Base-by-base conservation (phyloP, 1,140 invertebrate species). In the Bombus terrestris region DNA sequence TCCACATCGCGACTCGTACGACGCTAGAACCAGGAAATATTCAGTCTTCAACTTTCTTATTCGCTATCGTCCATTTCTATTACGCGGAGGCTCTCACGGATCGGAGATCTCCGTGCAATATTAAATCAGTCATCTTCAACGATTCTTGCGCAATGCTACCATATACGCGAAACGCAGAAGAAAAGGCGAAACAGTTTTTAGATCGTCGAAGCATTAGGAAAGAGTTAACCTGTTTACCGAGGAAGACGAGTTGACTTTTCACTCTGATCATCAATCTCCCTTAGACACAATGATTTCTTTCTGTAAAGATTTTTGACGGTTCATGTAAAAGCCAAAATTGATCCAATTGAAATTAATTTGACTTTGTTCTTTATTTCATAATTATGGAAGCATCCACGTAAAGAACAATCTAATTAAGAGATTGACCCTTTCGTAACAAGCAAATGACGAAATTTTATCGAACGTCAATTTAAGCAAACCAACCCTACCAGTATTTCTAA, bases 21-120 rank as follows among this genome's bases (percentile, higher is more conserved):
- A 76, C 47, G 53, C 81, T 32, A 18, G 15, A 75, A 78, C 59
- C 73, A 57, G 82, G 74, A 69, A 83, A 83, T 15, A 53, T 43
- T 35, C 37, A 62, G 37, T 53, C 32, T 72, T 37, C 47, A 41
- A 81, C 68, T 81, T 81, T 81, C 47, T 47, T 68, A 32, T 37
- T 32, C 62, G 13, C 25, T 53, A 18, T 80, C 35, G 43, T 47
- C 77, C 74, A 28, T 73, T 41, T 73, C 71, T 41, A 59, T 76
- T 39, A 39, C 74, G 74, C 57, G 74, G 22, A 59, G 22, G 59
- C 53, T 76, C 74, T 59, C 74, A 59, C 74, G 74, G 53, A 59
- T 47, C 71, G 6, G 8, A 32, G 39, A 43, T 75, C 74, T 57
- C 74, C 47, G 35, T 32, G 43, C 47, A 57, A 57, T 57, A 37